A percentile compares a stretch with the other conserved stretches of the same genome.
These are phyloP conservation scores for Microdon myrmicae DNA, from an alignment of 2,888 invertebrate genomes.

Conservation along the genomic window DNA sequence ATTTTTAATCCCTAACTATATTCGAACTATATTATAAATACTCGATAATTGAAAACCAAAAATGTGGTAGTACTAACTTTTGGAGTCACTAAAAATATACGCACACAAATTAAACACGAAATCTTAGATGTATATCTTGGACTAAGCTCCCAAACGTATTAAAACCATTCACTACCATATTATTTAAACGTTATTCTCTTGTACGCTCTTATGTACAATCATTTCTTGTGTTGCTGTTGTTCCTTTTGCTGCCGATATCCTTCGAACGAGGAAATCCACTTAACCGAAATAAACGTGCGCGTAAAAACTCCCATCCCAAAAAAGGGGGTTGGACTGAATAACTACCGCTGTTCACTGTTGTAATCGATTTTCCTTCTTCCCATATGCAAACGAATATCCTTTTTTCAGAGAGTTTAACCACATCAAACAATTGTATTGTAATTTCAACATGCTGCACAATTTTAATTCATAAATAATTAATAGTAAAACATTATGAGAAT, in stretches of 20 bases:
- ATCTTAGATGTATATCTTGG: slow-evolving; percentile 41
- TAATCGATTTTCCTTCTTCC: slow-evolving; percentile 52
- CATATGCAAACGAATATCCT: slow-evolving; percentile 39
- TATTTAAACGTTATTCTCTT: slow-evolving; percentile 24
- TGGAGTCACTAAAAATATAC: too few species aligned
- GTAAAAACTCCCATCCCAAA: slow-evolving; percentile 41
- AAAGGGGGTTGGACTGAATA: slow-evolving; percentile 41
- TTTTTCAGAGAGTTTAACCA: slow-evolving; percentile 1
- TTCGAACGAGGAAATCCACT: slow-evolving; percentile 44
- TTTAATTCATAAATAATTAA: slow-evolving; percentile 1
- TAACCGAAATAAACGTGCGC: slow-evolving; percentile 48
- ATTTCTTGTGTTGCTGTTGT: slow-evolving; percentile 32
- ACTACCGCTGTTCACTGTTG: slow-evolving; percentile 46
- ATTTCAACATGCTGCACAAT: neutral
- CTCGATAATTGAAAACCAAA: too few species aligned
- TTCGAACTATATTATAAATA: too few species aligned
- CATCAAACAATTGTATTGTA: neutral
- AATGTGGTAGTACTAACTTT: too few species aligned
- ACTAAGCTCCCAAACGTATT: slow-evolving; percentile 47
- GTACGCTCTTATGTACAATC: slow-evolving; percentile 17
- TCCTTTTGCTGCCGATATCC: slow-evolving; percentile 23
- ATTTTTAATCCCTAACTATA: too few species aligned
- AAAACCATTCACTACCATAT: slow-evolving; percentile 32
- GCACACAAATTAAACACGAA: slow-evolving; percentile 29
- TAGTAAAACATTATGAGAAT: neutral